Percentiles rank a stretch among this genome's conserved stretches.
These are phyloP conservation scores for Anastrepha ludens DNA, from an alignment of 1,140 invertebrate species.

Conservation along the genomic window DNA sequence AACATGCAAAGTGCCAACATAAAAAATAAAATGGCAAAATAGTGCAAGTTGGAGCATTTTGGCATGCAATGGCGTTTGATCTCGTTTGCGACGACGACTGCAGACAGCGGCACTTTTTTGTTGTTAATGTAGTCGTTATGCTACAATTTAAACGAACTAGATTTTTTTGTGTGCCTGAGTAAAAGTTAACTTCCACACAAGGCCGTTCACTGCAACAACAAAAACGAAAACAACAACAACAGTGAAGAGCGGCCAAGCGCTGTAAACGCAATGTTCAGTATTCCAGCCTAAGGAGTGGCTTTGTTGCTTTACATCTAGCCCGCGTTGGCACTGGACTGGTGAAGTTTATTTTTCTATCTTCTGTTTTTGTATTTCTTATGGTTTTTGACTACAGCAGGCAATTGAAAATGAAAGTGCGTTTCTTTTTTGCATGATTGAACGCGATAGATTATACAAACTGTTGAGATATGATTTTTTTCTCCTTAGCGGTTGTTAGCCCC, in stretches of 20 bases:
- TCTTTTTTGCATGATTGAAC: not conserved
- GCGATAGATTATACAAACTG: not conserved
- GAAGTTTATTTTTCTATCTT: not conserved
- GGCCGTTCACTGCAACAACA: conserved; percentile 37
- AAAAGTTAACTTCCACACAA: conserved; percentile 41
- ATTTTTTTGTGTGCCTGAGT: conserved; percentile 9
- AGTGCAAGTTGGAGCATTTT: not conserved
- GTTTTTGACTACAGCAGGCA: not conserved
- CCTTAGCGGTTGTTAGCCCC: not conserved
- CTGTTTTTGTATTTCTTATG: too few relatives aligned
- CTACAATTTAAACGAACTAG: not conserved
- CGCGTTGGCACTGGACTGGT: not conserved
- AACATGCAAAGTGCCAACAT: not conserved
- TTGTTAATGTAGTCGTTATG: not conserved
- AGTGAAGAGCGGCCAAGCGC: not conserved
- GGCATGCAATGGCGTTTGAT: not conserved
- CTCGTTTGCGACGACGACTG: conserved; percentile 28
- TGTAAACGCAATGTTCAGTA: not conserved
- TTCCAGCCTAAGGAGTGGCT: conserved; percentile 13
- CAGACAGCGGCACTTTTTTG: not conserved
- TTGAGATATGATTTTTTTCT: not conserved
- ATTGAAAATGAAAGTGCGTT: conserved; percentile 8
- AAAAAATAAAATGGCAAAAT: not conserved
- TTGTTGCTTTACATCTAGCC: not conserved
- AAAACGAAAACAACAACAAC: not conserved